Base-by-base conservation (phyloP, 2,113 vertebrate genomes). In the Psephotus haematonotus region DNA sequence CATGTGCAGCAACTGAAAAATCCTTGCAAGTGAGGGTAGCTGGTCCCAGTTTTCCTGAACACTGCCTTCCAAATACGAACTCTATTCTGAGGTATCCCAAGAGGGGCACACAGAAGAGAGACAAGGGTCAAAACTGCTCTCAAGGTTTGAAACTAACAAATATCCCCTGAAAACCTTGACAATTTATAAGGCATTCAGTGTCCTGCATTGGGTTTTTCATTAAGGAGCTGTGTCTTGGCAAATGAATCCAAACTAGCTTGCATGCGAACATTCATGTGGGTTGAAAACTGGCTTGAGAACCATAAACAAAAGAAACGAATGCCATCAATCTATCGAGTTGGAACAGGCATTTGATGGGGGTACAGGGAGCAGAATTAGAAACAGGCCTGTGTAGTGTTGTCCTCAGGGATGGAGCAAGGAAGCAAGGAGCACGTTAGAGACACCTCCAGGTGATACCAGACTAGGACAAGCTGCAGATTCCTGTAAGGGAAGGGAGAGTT, bases 301-400 rank as follows among this genome's bases (percentile, higher is more conserved):
- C 90, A 84, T 96, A 96, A 96, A 96, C 96, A 96, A 86, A 83
- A 88, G 92, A 70, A 91, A 71, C 13, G 31, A 96, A 96, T 94
- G 94, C 68, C 75, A 96, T 96, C 94, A 94, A 96, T 96, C 69
- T 76, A 96, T 96, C 82, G 90, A 94, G 96, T 95, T 94, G 92
- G 95, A 96, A 96, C 92, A 97, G 93, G 95, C 82, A 75, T 33
- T 83, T 0, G 4, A 75, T 87, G 62, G 92, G 90, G 77, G 52
- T 59, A 89, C 7, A 5, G 63, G 4, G 4, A 87, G 84, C 77
- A 68, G 71, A 37, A 46, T 43, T 55, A 33, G 68, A 75, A 96
- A 88, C 68, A 82, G 68, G 43, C 29, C 65, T 78, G 81, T 22
- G 5, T 50, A 47, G 64, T 83, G 68, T 84, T 24, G 87, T 94